These are phyloP conservation scores for Pituophis catenifer DNA, from an alignment of 2,113 vertebrate genomes.

Conservation along the genomic window DNA sequence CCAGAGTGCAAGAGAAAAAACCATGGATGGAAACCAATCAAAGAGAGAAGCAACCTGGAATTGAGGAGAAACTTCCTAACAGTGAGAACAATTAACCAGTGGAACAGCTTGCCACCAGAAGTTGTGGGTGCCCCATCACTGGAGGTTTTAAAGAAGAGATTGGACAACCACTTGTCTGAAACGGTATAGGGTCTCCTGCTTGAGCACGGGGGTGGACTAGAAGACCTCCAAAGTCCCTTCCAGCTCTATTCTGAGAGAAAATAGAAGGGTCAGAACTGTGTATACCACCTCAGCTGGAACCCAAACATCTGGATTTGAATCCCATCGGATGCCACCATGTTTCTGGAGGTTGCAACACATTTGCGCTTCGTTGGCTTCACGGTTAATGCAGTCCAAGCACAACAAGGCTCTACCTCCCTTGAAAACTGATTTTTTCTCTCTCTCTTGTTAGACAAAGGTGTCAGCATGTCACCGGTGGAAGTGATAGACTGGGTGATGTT, in stretches of 20 bases:
- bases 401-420: background rate
- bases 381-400: background rate
- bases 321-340: background rate
- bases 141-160: background rate
- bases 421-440: background rate
- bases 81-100: no score
- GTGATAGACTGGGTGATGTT: background rate
- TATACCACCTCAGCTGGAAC: background rate
- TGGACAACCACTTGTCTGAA: background rate
- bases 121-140: no score
- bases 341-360: background rate
- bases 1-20: no score
- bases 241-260: background rate
- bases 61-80: no score
- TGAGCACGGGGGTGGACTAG: background rate
- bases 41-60: no score
- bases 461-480: background rate
- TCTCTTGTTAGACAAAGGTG: background rate
- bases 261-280: background rate
- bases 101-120: no score
- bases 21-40: no score
- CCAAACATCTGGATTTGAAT: background rate
- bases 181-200: background rate
- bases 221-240: background rate
- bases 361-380: background rate